Conservation (phyloP, 1,140 invertebrate species). For the Brachionus paranguensis region DNA sequence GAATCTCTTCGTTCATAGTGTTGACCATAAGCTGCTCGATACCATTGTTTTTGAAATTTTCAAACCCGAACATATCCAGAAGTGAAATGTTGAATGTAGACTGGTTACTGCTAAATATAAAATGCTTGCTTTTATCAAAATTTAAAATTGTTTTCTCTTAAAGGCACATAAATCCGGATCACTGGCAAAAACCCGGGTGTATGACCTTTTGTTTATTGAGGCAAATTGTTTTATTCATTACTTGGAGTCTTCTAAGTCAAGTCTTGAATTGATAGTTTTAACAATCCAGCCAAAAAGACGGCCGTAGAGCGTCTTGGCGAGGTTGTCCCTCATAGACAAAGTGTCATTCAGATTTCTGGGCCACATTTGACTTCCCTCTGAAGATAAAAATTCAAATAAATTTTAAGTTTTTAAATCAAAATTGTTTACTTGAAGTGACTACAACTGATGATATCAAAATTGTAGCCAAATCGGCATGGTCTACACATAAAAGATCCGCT, state of each 20-base stretch:
- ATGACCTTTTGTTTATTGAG: background rate
- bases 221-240: conserved; percentile 54
- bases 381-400: background rate
- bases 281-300: conserved; percentile 52
- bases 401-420: background rate
- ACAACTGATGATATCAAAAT: conserved; percentile 42
- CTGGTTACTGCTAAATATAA: conserved; percentile 38
- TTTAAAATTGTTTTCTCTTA: background rate
- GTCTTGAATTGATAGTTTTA: conserved; percentile 58
- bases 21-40: conserved; percentile 36
- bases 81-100: conserved; percentile 11
- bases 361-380: conserved; percentile 45
- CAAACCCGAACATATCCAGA: conserved; percentile 33
- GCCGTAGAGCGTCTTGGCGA: conserved; percentile 50
- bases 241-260: conserved; percentile 72
- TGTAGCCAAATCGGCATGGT: conserved; percentile 41
- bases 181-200: background rate
- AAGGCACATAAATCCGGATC: background rate
- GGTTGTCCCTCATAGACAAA: conserved; percentile 47
- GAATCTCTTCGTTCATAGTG: conserved; percentile 5
- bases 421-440: conserved; percentile 38
- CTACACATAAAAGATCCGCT: conserved; percentile 21
- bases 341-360: conserved; percentile 46
- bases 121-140: conserved; percentile 29
- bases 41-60: conserved; percentile 28